These are phyloP conservation scores for Clinocottus analis DNA, from an alignment of 2,113 vertebrate species.

Conservation along the genomic window DNA sequence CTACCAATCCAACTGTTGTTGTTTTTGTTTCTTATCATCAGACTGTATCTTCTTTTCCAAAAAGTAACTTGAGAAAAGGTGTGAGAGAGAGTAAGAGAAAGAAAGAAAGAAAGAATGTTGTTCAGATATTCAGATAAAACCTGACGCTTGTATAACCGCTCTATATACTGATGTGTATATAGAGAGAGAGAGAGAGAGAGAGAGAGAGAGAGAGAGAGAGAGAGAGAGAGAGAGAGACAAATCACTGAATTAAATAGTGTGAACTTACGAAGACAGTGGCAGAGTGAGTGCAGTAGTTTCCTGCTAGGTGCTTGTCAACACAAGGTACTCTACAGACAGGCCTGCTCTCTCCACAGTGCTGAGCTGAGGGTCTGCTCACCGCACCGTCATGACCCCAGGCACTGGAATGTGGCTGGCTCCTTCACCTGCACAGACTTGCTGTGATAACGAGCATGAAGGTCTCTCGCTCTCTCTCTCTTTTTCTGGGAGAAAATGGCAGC, in stretches of 20 bases:
- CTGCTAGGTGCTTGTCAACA: constrained; percentile 4
- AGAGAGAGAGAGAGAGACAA: too few relatives aligned
- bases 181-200: too few relatives aligned
- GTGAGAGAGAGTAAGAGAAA: neutral
- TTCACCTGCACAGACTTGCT: constrained; percentile 83
- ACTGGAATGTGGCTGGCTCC: constrained; percentile 77
- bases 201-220: too few relatives aligned
- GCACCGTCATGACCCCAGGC: constrained; percentile 55
- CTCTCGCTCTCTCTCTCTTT: neutral
- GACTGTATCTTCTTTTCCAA: neutral
- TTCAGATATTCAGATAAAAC: neutral
- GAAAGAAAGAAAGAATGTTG: neutral
- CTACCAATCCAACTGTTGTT: neutral
- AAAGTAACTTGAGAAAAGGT: neutral
- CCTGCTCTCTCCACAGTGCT: constrained; percentile 15
- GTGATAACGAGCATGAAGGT: constrained; percentile 42
- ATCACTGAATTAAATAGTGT: neutral
- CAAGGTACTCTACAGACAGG: constrained; percentile 22
- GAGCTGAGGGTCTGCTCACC: constrained; percentile 58
- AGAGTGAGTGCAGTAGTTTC: neutral
- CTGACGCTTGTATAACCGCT: neutral
- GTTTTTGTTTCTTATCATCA: neutral
- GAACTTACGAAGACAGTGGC: neutral
- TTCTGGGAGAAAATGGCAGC: constrained; percentile 16
- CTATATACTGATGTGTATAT: too few relatives aligned